A percentile compares a stretch with the other conserved stretches of the same genome.
Evolutionary conservation across 2,888 invertebrate species (phyloP).

Genomic region (Priapulus caudatus): DNA sequence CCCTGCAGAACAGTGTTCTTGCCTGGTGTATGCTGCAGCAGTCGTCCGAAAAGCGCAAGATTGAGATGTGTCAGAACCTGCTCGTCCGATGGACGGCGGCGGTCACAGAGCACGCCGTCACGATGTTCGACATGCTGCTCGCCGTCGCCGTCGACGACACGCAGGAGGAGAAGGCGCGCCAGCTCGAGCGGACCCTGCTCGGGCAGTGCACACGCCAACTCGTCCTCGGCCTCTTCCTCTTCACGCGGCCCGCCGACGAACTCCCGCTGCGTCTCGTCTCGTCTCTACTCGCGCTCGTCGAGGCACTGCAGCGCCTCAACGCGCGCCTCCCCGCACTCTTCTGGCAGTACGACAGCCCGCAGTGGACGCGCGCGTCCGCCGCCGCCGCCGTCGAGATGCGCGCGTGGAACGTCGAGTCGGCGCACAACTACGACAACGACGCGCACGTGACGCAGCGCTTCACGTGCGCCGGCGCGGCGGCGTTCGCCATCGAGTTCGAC

Average conservation of each 20-base stretch:
- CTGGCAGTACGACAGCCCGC: conserved; percentile 29
- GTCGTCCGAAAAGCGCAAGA: conserved; percentile 19
- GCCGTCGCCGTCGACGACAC: not conserved
- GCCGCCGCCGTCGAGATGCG: conserved; percentile 31
- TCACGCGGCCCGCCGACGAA: conserved; percentile 22
- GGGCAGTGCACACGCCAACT: not conserved
- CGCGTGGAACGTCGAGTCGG: conserved; percentile 36
- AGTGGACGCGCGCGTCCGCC: conserved; percentile 22
- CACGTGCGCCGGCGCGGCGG: conserved; percentile 35
- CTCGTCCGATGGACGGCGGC: conserved; percentile 18
- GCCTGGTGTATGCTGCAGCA: conserved; percentile 33
- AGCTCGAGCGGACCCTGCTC: not conserved
- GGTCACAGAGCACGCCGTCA: not conserved
- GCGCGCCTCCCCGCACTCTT: conserved; percentile 25
- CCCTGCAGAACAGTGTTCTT: conserved; percentile 34
- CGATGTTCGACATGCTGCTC: not conserved
- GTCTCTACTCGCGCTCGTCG: conserved; percentile 25
- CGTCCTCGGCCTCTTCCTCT: conserved; percentile 8
- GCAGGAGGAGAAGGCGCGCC: no score
- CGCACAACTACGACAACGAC: conserved; percentile 36
- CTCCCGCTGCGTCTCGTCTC: conserved; percentile 26
- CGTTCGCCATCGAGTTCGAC: conserved; percentile 35
- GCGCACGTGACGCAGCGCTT: conserved; percentile 28
- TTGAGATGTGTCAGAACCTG: conserved; percentile 15
- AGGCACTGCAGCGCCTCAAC: conserved; percentile 25